Conservation (phyloP, 2,113 vertebrate genomes). For the Jaculus jaculus region DNA sequence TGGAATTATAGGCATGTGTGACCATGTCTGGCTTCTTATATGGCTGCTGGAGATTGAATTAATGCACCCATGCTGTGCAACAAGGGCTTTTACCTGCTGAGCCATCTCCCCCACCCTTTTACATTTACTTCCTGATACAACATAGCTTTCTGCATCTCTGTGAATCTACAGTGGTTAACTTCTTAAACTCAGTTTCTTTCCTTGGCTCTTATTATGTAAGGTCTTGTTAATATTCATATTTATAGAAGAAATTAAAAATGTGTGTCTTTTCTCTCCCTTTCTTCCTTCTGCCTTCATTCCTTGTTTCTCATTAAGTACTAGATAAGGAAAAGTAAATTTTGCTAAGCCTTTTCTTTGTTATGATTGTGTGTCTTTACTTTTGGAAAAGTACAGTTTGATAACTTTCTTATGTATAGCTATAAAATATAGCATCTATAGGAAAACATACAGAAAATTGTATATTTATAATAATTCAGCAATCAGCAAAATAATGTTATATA, state of each 20-base stretch:
- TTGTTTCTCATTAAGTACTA: neutral
- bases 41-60: too few species aligned
- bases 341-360: neutral
- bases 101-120: too few species aligned
- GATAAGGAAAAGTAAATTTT: constrained; percentile 12
- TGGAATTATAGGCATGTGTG: too few species aligned
- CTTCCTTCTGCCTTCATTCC: neutral
- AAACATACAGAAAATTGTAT: constrained; percentile 53
- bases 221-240: neutral
- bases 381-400: constrained; percentile 26
- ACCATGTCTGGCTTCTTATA: too few species aligned
- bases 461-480: constrained; percentile 26
- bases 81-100: too few species aligned
- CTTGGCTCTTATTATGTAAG: neutral
- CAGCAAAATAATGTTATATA: neutral
- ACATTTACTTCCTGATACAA: constrained; percentile 22
- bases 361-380: constrained; percentile 25
- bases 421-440: constrained; percentile 57
- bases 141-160: neutral
- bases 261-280: neutral
- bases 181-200: neutral
- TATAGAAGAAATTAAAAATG: neutral
- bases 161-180: neutral
- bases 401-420: neutral
- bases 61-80: too few species aligned